phyloP scores from a whole-genome alignment of 2,888 invertebrate genomes.

The Melitaea athalia region DNA sequence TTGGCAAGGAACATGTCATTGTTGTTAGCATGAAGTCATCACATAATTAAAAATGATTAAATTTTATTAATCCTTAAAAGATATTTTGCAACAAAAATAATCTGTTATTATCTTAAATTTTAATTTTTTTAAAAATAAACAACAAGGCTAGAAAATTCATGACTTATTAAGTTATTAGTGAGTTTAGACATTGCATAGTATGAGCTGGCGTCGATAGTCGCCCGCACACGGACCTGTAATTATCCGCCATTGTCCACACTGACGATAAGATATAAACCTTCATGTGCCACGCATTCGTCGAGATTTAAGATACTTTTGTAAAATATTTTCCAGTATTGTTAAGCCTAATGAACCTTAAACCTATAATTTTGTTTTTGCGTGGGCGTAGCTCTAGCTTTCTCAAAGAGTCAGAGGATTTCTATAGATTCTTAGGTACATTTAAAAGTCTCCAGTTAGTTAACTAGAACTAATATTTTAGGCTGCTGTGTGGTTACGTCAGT shows the following conservation, averaged over 20 bases:
- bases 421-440: too few relatives aligned
- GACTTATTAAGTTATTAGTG: conserved; percentile 63
- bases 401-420: too few relatives aligned
- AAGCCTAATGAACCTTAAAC: too few relatives aligned
- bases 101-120: not conserved
- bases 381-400: too few relatives aligned
- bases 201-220: conserved; percentile 45
- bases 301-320: conserved; percentile 2
- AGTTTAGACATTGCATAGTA: conserved; percentile 57
- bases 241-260: conserved; percentile 47
- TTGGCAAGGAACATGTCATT: not conserved
- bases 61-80: too few relatives aligned
- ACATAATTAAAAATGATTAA: not conserved
- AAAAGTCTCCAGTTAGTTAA: too few relatives aligned
- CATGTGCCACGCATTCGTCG: conserved; percentile 11
- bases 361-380: too few relatives aligned
- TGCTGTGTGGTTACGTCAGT: too few relatives aligned
- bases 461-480: too few relatives aligned
- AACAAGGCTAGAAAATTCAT: not conserved
- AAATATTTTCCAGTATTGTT: too few relatives aligned
- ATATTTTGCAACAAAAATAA: not conserved
- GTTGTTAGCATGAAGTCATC: not conserved
- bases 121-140: conserved; percentile 5
- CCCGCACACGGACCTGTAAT: conserved; percentile 39
- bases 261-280: conserved; percentile 40